Conservation (phyloP, 2,797 vertebrate genomes). For the Malurus splendens region DNA sequence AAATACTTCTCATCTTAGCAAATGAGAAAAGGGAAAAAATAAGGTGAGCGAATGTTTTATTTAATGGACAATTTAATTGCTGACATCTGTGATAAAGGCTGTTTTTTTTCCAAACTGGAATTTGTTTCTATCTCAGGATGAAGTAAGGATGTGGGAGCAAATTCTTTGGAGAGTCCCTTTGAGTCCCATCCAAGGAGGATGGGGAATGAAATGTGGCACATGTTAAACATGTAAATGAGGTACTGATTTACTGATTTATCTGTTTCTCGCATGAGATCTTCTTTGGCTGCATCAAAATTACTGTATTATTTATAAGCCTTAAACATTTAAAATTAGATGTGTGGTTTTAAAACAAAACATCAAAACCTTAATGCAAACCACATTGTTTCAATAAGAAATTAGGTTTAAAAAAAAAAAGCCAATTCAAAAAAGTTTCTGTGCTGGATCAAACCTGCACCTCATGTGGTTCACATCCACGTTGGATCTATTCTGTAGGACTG, state of each 20-base stretch:
- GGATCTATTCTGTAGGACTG: slow-evolving; percentile 13
- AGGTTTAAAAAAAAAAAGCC: slow-evolving; percentile 25
- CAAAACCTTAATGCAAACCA: slow-evolving; percentile 69
- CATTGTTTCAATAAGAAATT: slow-evolving; percentile 65
- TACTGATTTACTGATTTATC: slow-evolving; percentile 51
- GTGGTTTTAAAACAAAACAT: slow-evolving; percentile 68
- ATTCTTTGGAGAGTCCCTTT: slow-evolving; percentile 45
- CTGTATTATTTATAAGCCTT: slow-evolving; percentile 64
- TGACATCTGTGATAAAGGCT: slow-evolving; percentile 56
- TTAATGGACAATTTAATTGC: slow-evolving; percentile 45
- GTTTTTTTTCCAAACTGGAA: neutral
- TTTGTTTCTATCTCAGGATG: slow-evolving; percentile 41
- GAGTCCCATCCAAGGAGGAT: slow-evolving; percentile 44
- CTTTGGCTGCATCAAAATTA: slow-evolving; percentile 47
- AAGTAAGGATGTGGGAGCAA: slow-evolving; percentile 39
- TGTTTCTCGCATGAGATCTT: slow-evolving; percentile 62
- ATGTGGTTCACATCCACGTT: slow-evolving; percentile 44
- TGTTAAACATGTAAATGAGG: slow-evolving; percentile 60
- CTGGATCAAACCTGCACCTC: slow-evolving; percentile 56
- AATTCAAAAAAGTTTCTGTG: slow-evolving; percentile 49
- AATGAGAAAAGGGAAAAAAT: slow-evolving; percentile 13
- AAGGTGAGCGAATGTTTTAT: slow-evolving; percentile 35
- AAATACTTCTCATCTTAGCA: neutral
- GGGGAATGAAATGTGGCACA: slow-evolving; percentile 57
- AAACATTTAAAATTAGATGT: slow-evolving; percentile 68